Conservation (phyloP, 2,888 invertebrate genomes). For the Steinernema scapterisci region DNA sequence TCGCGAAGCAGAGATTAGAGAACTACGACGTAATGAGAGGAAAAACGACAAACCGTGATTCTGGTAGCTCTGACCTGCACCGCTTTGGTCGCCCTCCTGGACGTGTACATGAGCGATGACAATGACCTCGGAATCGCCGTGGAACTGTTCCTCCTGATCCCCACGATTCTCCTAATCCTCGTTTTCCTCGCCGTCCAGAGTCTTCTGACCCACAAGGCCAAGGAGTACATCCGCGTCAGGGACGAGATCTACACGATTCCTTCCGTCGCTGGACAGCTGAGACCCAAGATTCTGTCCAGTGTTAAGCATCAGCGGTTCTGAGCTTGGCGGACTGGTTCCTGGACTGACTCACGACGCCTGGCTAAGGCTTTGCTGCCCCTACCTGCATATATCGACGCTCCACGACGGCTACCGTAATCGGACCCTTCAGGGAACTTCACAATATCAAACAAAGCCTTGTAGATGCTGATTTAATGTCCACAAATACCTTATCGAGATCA, state of each 20-base stretch:
- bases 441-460: no score
- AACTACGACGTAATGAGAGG: not conserved
- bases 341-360: not conserved
- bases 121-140: not conserved
- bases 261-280: slow-evolving; percentile 8
- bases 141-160: slow-evolving; percentile 4
- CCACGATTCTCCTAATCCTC: slow-evolving; percentile 12
- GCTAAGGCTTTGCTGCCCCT: not conserved
- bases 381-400: not conserved
- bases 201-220: slow-evolving; percentile 20
- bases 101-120: slow-evolving; percentile 7
- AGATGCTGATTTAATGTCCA: no score
- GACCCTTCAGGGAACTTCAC: no score
- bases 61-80: slow-evolving; percentile 11
- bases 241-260: slow-evolving; percentile 34
- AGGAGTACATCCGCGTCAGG: slow-evolving; percentile 5
- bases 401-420: slow-evolving; percentile 13
- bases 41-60: not conserved
- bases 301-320: slow-evolving; percentile 19
- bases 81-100: not conserved
- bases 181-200: slow-evolving; percentile 30
- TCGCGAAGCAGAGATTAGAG: not conserved
- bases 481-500: no score
- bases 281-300: slow-evolving; percentile 12
- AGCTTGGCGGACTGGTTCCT: not conserved